phyloP scores from a whole-genome alignment of 2,113 vertebrate species.

The Seriola rivoliana region DNA sequence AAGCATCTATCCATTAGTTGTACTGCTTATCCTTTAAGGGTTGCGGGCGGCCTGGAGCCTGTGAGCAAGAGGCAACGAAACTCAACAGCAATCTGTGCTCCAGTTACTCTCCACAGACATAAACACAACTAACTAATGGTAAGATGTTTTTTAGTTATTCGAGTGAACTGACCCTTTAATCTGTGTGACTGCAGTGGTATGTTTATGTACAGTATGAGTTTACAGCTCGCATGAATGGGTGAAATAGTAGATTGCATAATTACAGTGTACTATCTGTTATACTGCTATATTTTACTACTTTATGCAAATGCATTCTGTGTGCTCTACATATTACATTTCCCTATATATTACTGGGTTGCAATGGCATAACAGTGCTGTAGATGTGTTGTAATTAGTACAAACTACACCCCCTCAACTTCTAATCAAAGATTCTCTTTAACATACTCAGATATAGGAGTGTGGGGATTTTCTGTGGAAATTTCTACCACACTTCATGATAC shows the following conservation, averaged over 20 bases:
- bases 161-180: neutral
- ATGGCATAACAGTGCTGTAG: neutral
- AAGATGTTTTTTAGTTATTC: too few relatives aligned
- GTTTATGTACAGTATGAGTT: neutral
- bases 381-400: constrained; percentile 37
- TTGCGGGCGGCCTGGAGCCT: too few relatives aligned
- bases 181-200: neutral
- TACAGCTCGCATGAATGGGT: neutral
- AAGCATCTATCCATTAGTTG: too few relatives aligned
- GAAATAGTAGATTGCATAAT: neutral
- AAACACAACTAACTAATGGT: too few relatives aligned
- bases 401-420: constrained; percentile 2
- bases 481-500: constrained; percentile 9
- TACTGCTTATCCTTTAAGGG: too few relatives aligned
- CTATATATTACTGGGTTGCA: neutral
- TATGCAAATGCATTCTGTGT: constrained; percentile 9
- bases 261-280: neutral
- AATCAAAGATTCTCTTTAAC: constrained; percentile 54
- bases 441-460: constrained; percentile 11
- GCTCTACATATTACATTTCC: neutral
- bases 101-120: too few relatives aligned
- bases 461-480: constrained; percentile 12
- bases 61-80: too few relatives aligned
- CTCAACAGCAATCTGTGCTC: too few relatives aligned
- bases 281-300: neutral